Evolutionary conservation across 2,888 invertebrate genomes (phyloP).

Genomic region (Eurytoma californica): DNA sequence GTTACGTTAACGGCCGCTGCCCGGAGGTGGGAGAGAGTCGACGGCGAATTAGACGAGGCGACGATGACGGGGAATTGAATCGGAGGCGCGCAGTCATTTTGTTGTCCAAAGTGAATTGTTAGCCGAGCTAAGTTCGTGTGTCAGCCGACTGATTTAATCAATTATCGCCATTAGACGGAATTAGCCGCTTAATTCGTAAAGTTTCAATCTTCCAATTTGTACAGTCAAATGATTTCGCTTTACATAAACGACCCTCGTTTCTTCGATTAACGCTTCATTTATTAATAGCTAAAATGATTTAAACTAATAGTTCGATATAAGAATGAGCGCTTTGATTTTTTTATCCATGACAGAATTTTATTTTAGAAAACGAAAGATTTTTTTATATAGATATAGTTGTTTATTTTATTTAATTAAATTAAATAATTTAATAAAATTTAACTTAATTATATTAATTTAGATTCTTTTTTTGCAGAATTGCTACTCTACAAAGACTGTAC

Average conservation of each 20-base stretch:
- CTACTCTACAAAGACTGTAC: too few species aligned
- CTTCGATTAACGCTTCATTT: not conserved
- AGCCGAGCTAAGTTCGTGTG: conserved; percentile 6
- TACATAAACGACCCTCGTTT: conserved; percentile 6
- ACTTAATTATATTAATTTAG: too few species aligned
- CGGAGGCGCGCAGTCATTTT: conserved; percentile 8
- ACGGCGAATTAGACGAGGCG: conserved; percentile 17
- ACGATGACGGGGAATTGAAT: conserved; percentile 25
- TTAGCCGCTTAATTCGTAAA: conserved; percentile 33
- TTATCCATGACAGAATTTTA: too few species aligned
- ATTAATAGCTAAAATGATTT: too few species aligned
- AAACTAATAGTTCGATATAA: too few species aligned
- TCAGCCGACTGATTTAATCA: conserved; percentile 47
- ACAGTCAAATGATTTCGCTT: not conserved
- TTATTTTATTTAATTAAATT: too few species aligned
- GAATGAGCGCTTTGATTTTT: too few species aligned
- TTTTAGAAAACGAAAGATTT: too few species aligned
- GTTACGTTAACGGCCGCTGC: not conserved
- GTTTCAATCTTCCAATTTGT: conserved; percentile 33
- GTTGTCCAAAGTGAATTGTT: conserved; percentile 31
- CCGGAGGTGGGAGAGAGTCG: not conserved
- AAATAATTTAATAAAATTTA: too few species aligned
- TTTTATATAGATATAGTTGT: too few species aligned
- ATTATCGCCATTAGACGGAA: conserved; percentile 31
- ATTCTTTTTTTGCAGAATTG: too few species aligned